phyloP scores from a whole-genome alignment of 2,888 invertebrate genomes.

The Labia minor region DNA sequence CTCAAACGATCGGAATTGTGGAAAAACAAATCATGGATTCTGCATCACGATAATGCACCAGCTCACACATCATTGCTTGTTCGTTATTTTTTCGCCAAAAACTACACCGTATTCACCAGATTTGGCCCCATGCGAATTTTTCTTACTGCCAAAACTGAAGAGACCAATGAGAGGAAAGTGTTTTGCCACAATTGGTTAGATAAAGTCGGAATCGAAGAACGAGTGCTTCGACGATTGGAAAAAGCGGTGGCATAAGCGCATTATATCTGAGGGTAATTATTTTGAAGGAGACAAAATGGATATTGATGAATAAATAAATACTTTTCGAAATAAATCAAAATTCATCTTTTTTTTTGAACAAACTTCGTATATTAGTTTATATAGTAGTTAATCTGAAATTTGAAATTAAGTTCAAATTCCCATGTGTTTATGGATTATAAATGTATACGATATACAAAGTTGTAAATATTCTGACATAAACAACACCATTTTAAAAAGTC shows the following conservation, averaged over 20 bases:
- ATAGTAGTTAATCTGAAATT: no score
- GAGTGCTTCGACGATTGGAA: conserved; percentile 30
- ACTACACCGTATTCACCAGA: conserved; percentile 18
- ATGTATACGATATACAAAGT: no score
- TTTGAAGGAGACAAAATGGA: conserved; percentile 27
- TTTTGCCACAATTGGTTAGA: neutral
- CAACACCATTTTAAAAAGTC: no score
- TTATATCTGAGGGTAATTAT: conserved; percentile 27
- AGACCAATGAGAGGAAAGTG: conserved; percentile 15
- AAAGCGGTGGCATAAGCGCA: conserved; percentile 29
- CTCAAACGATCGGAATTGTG: conserved; percentile 18
- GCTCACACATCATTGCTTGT: conserved; percentile 22
- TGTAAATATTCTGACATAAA: no score
- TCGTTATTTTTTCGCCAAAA: neutral
- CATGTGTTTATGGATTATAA: no score
- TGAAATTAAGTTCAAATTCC: no score
- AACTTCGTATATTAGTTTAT: neutral
- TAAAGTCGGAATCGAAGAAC: conserved; percentile 23
- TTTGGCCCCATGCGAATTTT: conserved; percentile 14
- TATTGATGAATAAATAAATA: conserved; percentile 25
- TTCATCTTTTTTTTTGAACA: neutral
- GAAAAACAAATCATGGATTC: conserved; percentile 19
- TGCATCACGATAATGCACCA: conserved; percentile 24
- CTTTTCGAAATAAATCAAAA: neutral
- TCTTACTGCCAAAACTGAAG: conserved; percentile 5